Base-by-base conservation (phyloP, 2,888 invertebrate genomes). In the Anaspis maculata region DNA sequence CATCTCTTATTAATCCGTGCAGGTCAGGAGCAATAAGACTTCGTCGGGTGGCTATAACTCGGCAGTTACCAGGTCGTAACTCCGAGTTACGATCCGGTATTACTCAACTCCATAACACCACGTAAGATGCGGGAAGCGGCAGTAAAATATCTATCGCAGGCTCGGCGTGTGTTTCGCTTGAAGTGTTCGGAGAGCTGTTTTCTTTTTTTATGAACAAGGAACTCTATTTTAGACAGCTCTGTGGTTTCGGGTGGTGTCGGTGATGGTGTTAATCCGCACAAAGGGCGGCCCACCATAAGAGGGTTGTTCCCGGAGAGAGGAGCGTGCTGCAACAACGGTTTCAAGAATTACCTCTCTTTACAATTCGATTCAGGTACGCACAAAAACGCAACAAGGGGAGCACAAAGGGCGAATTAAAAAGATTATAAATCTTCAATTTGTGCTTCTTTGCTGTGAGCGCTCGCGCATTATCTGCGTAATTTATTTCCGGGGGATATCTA, bases 11-110 rank as follows among this genome's bases (percentile, higher is more conserved):
- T 43, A 32, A 42, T 37, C 29, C 31, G 36, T 27, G 28, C 41
- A 44, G 42, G 39, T 41, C 47, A 42, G 45, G 38, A 30, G 48
- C 51, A 49, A 52, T 53, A 56, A 55, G 52, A 49, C 46, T 54
- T 53, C 52, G 56, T 48, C 15, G 54, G 48, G 14, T 46, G 52
- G 57, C 55, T 52, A 58, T 60, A 60, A 60, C 59, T 59, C 52
- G 60, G 54, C 56, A 52, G 57, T 60, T 58, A 60, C 60, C 59
- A 57, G 57, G 44, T 59, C 60, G 58, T 60, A 60, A 60, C 52
- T 56, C 46, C 44, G 37, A 46, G 58, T 59, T 59, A 59, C 54
- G 55, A 54, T 52, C 52, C 36, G 30, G 39, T 29, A 39, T 39
- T 39, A 39, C 35, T 35, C 39, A 39, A 34, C 34, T 39, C 39